phyloP scores from a whole-genome alignment of 2,113 vertebrate genomes.

The Brachionichthys hirsutus region DNA sequence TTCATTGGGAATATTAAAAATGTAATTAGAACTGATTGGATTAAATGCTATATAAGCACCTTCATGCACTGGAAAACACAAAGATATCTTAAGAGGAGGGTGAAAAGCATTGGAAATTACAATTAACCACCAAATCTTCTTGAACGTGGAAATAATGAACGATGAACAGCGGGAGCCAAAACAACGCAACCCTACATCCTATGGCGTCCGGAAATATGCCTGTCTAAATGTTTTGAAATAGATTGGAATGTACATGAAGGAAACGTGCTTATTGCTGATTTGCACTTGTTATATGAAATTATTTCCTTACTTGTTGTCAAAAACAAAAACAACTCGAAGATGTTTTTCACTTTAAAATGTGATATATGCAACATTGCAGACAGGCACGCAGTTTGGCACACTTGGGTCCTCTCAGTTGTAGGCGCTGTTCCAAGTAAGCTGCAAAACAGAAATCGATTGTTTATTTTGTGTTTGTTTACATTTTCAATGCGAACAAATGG shows the following conservation, averaged over 20 bases:
- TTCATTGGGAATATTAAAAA: too few relatives aligned
- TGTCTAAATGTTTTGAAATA: background rate
- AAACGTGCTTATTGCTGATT: rapidly evolving
- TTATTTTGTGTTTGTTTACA: slow-evolving; percentile 71
- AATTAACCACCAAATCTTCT: too few relatives aligned
- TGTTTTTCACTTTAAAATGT: background rate
- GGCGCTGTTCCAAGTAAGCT: slow-evolving; percentile 66
- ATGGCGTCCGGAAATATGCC: slow-evolving; percentile 21
- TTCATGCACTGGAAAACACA: too few relatives aligned
- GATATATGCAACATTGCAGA: background rate
- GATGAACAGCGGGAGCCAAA: slow-evolving; percentile 7
- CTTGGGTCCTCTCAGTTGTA: slow-evolving; percentile 63
- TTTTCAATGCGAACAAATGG: slow-evolving; percentile 76
- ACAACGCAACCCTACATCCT: slow-evolving; percentile 5
- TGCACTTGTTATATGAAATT: rapidly evolving
- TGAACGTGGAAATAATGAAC: too few relatives aligned
- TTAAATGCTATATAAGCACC: too few relatives aligned
- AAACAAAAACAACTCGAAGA: too few relatives aligned
- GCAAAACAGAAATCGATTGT: slow-evolving; percentile 71
- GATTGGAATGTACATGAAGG: rapidly evolving
- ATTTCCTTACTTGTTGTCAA: rapidly evolving
- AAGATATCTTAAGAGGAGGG: too few relatives aligned
- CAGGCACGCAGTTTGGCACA: slow-evolving; percentile 55
- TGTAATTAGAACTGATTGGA: too few relatives aligned
- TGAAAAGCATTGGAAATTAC: too few relatives aligned